Evolutionary conservation across 1,140 invertebrate species (phyloP), one percentile per base, ranked within the genome.

Genomic region (Orchesella cincta): DNA sequence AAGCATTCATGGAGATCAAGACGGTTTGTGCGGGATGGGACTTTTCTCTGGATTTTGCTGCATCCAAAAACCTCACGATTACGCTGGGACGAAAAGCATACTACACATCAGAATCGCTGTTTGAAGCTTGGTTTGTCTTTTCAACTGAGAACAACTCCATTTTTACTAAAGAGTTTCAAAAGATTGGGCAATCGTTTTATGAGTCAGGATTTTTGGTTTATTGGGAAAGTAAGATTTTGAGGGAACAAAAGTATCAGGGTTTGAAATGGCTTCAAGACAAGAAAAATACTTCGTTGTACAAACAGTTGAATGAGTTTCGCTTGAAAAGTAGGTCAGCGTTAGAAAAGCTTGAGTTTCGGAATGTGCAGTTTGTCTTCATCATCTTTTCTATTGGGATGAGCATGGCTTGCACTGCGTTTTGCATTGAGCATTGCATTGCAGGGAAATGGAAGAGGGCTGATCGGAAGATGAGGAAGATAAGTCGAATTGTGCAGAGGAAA

Each of bases 11-110:
- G 12, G 36, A 73, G 0, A 33, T 23, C 14, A 54, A 28, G 14
- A 67, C 74, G 20, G 78, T 74, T 64, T 79, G 78, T 57, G 71
- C 75, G 1, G 67, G 67, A 5, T 79, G 78, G 78, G 29, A 79
- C 51, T 57, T 74, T 23, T 52, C 52, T 1, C 34, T 79, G 8
- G 23, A n/a, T 23, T 51, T 73, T 35, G 36, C 34, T 0, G 70
- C 57, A 28, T 64, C 73, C 2, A 54, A 73, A 34, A 79, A 79
- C 31, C 31, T 79, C 8, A 79, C 28, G 12, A 12, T 67, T 3
- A 67, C 26, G 8, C 1, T 67, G 62, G 62, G 31, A 14, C 8
- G 28, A 31, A 26, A 26, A 5, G 3, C 62, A 67, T 12, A 31
- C 26, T 67, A 5, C 31, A 67, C 8, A 1, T 67, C 62, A 33